Conservation (phyloP, 2,113 vertebrate genomes). For the Opisthocomus hoazin region DNA sequence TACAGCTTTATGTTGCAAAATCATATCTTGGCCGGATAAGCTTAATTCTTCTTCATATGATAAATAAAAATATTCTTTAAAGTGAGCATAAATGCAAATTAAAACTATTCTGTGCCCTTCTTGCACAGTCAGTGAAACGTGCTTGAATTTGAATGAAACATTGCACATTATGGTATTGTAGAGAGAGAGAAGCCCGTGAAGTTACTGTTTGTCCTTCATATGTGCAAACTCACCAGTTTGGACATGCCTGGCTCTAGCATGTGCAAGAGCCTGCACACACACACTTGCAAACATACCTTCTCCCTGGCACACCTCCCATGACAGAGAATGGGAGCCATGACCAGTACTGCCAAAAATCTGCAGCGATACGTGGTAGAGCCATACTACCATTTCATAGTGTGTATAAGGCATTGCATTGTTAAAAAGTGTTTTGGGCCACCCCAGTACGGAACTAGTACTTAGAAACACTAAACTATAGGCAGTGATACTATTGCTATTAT, state of each 20-base stretch:
- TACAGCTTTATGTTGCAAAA: neutral
- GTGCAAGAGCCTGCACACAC: too few species aligned
- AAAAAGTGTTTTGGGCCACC: neutral
- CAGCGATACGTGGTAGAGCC: neutral
- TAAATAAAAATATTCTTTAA: neutral
- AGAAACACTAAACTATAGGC: neutral
- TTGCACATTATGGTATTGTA: neutral
- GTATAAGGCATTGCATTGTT: neutral
- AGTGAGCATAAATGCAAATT: neutral
- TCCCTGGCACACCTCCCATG: neutral
- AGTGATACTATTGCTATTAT: neutral
- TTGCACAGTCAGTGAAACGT: neutral
- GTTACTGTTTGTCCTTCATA: neutral
- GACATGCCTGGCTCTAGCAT: neutral
- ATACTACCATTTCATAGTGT: accelerated
- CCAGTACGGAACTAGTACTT: neutral
- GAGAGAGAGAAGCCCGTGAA: neutral
- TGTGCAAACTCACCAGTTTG: neutral
- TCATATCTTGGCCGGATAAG: neutral
- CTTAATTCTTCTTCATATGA: neutral
- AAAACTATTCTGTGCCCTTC: neutral
- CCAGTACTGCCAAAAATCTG: neutral
- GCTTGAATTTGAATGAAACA: neutral
- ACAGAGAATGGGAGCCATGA: neutral
- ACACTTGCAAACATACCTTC: neutral